Evolutionary conservation across 2,113 vertebrate species (phyloP), one percentile per base, ranked within the genome.

Genomic region (Microcebus tavaratra): DNA sequence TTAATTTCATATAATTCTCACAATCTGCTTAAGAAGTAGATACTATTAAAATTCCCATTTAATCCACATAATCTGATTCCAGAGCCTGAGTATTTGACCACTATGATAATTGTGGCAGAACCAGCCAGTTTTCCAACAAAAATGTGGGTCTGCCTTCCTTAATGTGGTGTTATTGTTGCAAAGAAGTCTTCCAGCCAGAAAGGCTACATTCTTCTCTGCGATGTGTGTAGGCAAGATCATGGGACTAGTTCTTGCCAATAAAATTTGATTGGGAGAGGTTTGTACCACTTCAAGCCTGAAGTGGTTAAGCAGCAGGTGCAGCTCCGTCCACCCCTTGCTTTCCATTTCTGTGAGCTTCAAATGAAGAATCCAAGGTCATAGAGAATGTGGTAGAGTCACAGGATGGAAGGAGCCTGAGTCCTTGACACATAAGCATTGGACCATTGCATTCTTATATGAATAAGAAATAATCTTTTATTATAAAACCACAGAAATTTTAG

Each of bases 281-380:
- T 9, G 14, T 11, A 8, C n/a, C n/a, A 15, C 67, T 53, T 23
- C 8, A 14, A 21, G 53, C 27, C 8, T 50, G 34, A 67, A 6
- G 36, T 53, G 6, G 17, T 6, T 29, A 15, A 29, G 6, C 4
- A 50, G 9, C 4, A 75, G 4, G 5, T 10, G 1, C 25, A 25
- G 59, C 8, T 70, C 75, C 29, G 9, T 70, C 75, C 29, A 9
- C 8, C 1, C 34, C 17, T 25, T 25, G 7, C 10, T n/a, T 65
- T 65, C 18, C 48, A 21, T 3, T 57, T 45, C n/a, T 42, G 23
- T 55, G 23, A 34, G 21, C 8, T 81, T 18, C 14, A n/a, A 3
- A 6, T n/a, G n/a, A 68, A 14, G n/a, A 50, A 21, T n/a, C 42
- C 39, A 18, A 29, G 7, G 13, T 59, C 80, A 18, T 42, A 9